Conservation (phyloP, 2,113 vertebrate genomes). For the Antechinus flavipes region DNA sequence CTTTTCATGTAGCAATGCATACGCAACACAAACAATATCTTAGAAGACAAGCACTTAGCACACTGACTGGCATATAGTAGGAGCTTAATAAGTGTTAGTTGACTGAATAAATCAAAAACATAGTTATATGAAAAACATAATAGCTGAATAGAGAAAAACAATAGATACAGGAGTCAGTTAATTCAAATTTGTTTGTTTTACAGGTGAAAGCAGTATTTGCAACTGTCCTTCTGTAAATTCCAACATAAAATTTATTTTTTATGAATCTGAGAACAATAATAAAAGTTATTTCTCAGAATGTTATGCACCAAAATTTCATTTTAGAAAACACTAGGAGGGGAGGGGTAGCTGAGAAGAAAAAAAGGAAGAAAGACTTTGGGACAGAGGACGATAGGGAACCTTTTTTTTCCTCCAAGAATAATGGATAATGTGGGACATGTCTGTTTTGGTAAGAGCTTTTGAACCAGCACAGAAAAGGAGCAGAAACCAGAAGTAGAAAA, state of each 20-base stretch:
- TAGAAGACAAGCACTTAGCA: not conserved
- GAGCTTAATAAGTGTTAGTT: not conserved
- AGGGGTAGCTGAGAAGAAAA: not conserved
- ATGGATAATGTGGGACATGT: not conserved
- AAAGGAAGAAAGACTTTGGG: not conserved
- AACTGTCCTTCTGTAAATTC: not conserved
- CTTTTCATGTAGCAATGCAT: slow-evolving; percentile 4
- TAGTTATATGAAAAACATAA: not conserved
- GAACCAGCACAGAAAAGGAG: not conserved
- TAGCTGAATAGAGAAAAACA: not conserved
- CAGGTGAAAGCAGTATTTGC: not conserved
- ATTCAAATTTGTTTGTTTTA: not conserved
- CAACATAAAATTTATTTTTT: not conserved
- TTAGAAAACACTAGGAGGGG: not conserved
- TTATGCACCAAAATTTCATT: not conserved
- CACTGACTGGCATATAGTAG: not conserved
- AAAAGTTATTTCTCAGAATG: not conserved
- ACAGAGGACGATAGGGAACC: not conserved
- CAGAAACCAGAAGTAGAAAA: not conserved
- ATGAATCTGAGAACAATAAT: not conserved
- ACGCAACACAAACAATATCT: not conserved
- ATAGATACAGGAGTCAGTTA: not conserved
- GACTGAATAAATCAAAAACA: not conserved
- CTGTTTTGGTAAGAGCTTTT: not conserved
- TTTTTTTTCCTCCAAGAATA: not conserved